Evolutionary conservation across 2,797 vertebrate species (phyloP).

Genomic region (Hyperoplus lanceolatus): DNA sequence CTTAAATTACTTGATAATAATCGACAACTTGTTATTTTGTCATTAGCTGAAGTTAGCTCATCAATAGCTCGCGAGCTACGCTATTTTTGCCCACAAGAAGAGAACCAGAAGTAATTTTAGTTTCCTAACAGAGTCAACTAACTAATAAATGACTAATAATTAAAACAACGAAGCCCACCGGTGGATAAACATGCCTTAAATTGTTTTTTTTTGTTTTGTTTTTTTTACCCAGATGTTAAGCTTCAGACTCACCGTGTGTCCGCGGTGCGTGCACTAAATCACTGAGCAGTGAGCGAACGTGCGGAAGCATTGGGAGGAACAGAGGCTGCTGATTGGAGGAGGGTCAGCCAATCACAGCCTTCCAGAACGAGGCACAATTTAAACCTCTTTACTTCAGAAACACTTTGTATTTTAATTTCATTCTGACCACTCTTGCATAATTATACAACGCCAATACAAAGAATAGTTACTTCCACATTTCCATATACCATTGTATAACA

Average conservation of each 20-base stretch:
- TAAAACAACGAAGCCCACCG: neutral
- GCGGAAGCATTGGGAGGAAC: slow-evolving; percentile 49
- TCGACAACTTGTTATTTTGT: slow-evolving; percentile 55
- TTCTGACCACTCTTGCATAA: no score
- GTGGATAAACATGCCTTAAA: slow-evolving; percentile 1
- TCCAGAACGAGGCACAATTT: slow-evolving; percentile 35
- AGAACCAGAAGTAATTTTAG: neutral
- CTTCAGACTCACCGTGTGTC: slow-evolving; percentile 75
- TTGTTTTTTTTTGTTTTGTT: neutral
- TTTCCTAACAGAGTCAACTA: neutral
- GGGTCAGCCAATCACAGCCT: slow-evolving; percentile 67
- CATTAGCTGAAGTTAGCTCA: slow-evolving; percentile 66
- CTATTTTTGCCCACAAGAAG: slow-evolving; percentile 29
- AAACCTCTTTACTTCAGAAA: slow-evolving; percentile 17
- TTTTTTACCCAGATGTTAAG: slow-evolving; percentile 26
- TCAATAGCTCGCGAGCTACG: slow-evolving; percentile 67
- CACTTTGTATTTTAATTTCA: no score
- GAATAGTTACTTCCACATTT: no score
- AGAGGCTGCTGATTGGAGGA: slow-evolving; percentile 65
- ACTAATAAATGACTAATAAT: neutral
- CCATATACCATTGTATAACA: no score
- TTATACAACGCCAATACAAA: no score
- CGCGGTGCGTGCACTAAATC: slow-evolving; percentile 71
- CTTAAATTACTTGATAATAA: neutral
- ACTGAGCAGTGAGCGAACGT: slow-evolving; percentile 55